phyloP scores from a whole-genome alignment of 2,888 invertebrate genomes.

The Cephus pygmeus region DNA sequence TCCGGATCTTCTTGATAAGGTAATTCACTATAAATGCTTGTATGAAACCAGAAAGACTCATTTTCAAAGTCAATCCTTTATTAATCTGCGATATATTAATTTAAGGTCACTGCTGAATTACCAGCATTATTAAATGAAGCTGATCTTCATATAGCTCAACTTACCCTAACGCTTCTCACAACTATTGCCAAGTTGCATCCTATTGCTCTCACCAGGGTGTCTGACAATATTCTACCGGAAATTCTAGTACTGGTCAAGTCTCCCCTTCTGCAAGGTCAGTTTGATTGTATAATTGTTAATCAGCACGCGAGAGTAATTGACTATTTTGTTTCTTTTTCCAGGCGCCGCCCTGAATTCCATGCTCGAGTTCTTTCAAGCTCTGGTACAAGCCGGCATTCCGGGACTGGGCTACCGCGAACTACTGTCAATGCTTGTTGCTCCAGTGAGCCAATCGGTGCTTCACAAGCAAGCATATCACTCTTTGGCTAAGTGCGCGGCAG shows the following conservation, averaged over 20 bases:
- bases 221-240: constrained; percentile 83
- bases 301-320: constrained; percentile 7
- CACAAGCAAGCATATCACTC: constrained; percentile 90
- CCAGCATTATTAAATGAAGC: constrained; percentile 92
- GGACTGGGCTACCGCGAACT: constrained; percentile 86
- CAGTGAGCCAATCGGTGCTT: constrained; percentile 68
- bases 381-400: constrained; percentile 85
- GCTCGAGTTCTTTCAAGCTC: constrained; percentile 91
- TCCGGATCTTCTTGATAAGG: constrained; percentile 79
- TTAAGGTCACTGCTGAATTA: constrained; percentile 84
- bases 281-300: background rate
- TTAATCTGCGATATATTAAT: constrained; percentile 11
- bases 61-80: background rate
- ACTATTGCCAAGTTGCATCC: constrained; percentile 85
- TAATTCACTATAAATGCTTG: constrained; percentile 43
- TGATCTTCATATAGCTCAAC: constrained; percentile 96
- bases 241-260: constrained; percentile 89
- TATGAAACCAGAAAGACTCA: background rate
- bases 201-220: constrained; percentile 79
- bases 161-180: constrained; percentile 85
- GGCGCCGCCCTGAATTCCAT: constrained; percentile 92
- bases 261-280: constrained; percentile 86
- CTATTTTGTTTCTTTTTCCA: constrained; percentile 49
- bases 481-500: constrained; percentile 95
- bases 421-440: constrained; percentile 80